These are phyloP conservation scores for Opisthocomus hoazin DNA, from an alignment of 2,113 vertebrate species.

Conservation along the genomic window DNA sequence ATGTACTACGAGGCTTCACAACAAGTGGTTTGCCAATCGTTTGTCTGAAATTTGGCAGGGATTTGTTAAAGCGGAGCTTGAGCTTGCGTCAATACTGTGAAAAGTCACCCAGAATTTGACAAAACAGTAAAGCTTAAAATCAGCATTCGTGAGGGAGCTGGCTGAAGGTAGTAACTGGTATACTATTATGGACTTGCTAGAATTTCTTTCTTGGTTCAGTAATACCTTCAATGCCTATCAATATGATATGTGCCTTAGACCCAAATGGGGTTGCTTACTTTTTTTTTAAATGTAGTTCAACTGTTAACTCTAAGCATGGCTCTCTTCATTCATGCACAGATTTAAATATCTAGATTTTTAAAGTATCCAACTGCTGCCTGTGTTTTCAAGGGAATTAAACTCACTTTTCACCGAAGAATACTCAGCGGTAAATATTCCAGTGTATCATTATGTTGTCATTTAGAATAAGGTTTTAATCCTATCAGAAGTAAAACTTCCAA, in stretches of 20 bases:
- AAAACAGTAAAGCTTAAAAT: background rate
- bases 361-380: background rate
- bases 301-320: background rate
- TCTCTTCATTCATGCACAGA: background rate
- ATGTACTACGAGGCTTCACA: background rate
- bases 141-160: background rate
- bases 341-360: background rate
- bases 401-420: background rate
- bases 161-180: background rate
- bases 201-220: background rate
- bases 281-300: background rate
- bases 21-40: background rate
- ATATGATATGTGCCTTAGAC: background rate
- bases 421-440: background rate
- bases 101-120: background rate
- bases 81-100: background rate
- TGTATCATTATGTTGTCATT: background rate
- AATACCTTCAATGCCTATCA: background rate
- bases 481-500: background rate
- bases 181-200: background rate
- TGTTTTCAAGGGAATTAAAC: background rate
- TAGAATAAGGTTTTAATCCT: slow-evolving; percentile 2
- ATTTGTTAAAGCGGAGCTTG: background rate
- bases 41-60: background rate
- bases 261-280: background rate